Conservation (phyloP, 2,113 vertebrate species). For the Salvelinus alpinus region DNA sequence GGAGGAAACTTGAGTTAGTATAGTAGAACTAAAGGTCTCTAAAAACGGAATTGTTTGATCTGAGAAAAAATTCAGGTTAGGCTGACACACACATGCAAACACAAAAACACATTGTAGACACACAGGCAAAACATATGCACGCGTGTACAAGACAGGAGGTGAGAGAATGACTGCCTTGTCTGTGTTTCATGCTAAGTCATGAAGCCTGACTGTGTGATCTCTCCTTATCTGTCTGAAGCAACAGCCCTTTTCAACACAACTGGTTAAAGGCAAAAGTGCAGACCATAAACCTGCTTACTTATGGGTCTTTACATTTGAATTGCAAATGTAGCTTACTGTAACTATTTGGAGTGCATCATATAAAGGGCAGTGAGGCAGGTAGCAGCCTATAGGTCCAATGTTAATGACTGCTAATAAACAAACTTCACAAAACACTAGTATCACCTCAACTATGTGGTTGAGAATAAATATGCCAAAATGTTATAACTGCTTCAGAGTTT, state of each 20-base stretch:
- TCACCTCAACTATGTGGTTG: not conserved
- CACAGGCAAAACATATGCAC: not conserved
- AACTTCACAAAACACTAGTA: not conserved
- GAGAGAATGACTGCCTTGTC: not conserved
- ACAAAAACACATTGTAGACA: not conserved
- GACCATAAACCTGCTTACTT: conserved; percentile 10
- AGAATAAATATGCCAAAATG: too few species aligned
- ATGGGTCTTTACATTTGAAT: conserved; percentile 12
- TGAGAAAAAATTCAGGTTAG: conserved; percentile 11
- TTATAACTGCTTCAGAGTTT: too few species aligned
- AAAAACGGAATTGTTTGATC: not conserved
- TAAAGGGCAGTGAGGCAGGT: not conserved
- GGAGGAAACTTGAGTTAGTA: not conserved
- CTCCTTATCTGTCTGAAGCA: too few species aligned
- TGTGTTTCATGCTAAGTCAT: too few species aligned
- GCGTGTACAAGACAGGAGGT: not conserved
- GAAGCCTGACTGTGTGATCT: too few species aligned
- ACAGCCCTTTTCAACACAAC: too few species aligned
- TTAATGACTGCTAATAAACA: conserved; percentile 4
- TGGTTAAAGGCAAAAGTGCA: not conserved
- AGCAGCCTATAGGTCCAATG: not conserved
- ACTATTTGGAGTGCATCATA: not conserved
- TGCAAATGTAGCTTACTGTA: conserved; percentile 25
- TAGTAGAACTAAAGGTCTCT: not conserved
- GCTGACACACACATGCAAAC: not conserved